phyloP scores from a whole-genome alignment of 2,113 vertebrate species.

The Rhea americana region DNA sequence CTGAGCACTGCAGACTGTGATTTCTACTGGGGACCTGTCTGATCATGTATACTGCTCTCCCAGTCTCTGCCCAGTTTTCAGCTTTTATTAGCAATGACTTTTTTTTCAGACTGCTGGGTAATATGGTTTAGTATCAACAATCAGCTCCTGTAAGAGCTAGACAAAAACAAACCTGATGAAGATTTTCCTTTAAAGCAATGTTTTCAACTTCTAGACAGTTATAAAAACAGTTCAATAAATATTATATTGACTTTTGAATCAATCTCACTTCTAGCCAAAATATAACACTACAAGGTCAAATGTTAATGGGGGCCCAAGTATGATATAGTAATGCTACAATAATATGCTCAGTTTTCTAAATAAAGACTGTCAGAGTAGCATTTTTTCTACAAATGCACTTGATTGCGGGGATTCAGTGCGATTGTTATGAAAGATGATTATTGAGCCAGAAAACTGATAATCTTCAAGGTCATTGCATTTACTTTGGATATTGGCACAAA shows the following conservation, averaged over 20 bases:
- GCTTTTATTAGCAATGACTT: neutral
- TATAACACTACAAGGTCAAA: neutral
- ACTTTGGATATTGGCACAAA: neutral
- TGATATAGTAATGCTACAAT: constrained; percentile 14
- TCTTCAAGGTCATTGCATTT: constrained; percentile 32
- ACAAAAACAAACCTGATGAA: neutral
- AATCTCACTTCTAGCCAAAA: neutral
- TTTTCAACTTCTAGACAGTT: neutral
- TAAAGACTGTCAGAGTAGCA: constrained; percentile 34
- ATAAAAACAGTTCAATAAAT: constrained; percentile 30
- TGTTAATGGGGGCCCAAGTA: neutral
- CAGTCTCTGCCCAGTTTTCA: neutral
- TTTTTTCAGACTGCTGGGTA: neutral
- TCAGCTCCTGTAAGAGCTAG: neutral
- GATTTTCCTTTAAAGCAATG: neutral
- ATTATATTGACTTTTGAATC: neutral
- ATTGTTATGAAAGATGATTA: constrained; percentile 29
- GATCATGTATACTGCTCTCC: neutral
- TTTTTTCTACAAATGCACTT: constrained; percentile 34
- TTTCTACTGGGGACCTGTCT: neutral
- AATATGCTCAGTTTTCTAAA: neutral
- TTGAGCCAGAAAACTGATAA: constrained; percentile 28
- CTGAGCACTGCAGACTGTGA: neutral
- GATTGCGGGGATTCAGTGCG: constrained; percentile 26
- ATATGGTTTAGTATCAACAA: neutral